Evolutionary conservation across 1,140 invertebrate species (phyloP).

Genomic region (Drosophila neocordata): DNA sequence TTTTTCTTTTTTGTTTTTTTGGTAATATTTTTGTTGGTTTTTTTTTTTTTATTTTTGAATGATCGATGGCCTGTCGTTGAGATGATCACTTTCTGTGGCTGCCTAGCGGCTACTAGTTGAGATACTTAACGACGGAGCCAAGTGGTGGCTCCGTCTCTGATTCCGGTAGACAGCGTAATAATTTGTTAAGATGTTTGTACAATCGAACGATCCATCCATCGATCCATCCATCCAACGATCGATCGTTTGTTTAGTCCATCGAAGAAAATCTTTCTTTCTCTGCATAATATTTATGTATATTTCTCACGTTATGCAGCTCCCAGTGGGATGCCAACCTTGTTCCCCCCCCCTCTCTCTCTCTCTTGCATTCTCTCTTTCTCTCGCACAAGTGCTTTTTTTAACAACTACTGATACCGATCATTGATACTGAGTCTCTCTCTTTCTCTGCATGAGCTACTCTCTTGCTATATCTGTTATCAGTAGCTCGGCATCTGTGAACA

Average conservation of each 20-base stretch:
- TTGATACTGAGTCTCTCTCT: background rate
- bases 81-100: slow-evolving; percentile 78
- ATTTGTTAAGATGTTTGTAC: slow-evolving; percentile 80
- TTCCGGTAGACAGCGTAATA: slow-evolving; percentile 46
- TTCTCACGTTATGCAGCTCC: slow-evolving; percentile 68
- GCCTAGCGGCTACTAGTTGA: slow-evolving; percentile 81
- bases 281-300: slow-evolving; percentile 62
- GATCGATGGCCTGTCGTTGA: slow-evolving; percentile 80
- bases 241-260: background rate
- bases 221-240: slow-evolving; percentile 6
- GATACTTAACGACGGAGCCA: slow-evolving; percentile 69
- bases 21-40: background rate
- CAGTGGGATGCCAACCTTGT: background rate
- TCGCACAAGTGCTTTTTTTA: slow-evolving; percentile 53
- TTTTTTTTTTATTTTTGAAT: slow-evolving; percentile 45
- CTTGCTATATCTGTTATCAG: slow-evolving; percentile 59
- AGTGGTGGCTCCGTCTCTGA: slow-evolving; percentile 40
- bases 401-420: slow-evolving; percentile 48
- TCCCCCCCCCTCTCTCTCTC: background rate
- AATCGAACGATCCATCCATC: slow-evolving; percentile 44
- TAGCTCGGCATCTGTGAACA: slow-evolving; percentile 69
- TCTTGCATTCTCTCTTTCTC: background rate
- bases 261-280: slow-evolving; percentile 26
- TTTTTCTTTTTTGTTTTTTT: slow-evolving; percentile 15
- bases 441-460: slow-evolving; percentile 24